Evolutionary conservation across 2,797 vertebrate species (phyloP).

Genomic region (Steatocranus sp.): DNA sequence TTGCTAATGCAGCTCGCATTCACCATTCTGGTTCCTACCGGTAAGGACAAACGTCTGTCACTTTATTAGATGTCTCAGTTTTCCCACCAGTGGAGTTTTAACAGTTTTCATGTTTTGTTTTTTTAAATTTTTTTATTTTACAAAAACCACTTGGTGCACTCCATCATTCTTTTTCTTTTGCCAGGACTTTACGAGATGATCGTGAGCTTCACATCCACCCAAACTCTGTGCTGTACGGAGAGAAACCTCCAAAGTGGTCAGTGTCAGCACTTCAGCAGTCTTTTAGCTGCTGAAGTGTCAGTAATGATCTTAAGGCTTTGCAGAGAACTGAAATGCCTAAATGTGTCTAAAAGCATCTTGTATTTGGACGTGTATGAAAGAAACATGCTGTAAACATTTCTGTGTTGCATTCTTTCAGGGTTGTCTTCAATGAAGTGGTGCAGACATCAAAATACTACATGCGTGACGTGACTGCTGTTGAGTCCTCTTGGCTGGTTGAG

Average conservation of each 20-base stretch:
- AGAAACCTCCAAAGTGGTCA: constrained; percentile 97
- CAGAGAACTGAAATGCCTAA: background rate
- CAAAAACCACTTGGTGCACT: background rate
- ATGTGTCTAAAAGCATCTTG: background rate
- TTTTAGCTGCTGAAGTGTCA: background rate
- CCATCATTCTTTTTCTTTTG: background rate
- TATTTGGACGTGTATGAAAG: background rate
- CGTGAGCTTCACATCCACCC: constrained; percentile 96
- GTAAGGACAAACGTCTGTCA: constrained; percentile 52
- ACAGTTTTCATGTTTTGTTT: background rate
- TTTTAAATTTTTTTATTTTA: too few relatives aligned
- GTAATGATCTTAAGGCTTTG: background rate
- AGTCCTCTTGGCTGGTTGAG: constrained; percentile 94
- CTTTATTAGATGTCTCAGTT: background rate
- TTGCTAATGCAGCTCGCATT: constrained; percentile 93
- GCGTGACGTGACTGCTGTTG: constrained; percentile 95
- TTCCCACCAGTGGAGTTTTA: background rate
- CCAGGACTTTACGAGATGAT: constrained; percentile 93
- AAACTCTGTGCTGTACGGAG: constrained; percentile 91
- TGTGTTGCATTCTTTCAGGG: constrained; percentile 71
- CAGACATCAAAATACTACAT: constrained; percentile 97
- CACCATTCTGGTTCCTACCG: constrained; percentile 95
- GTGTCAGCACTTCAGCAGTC: constrained; percentile 27
- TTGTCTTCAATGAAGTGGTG: constrained; percentile 95
- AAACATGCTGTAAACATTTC: background rate